phyloP scores from a whole-genome alignment of 2,113 vertebrate genomes.

The Gulo gulo region DNA sequence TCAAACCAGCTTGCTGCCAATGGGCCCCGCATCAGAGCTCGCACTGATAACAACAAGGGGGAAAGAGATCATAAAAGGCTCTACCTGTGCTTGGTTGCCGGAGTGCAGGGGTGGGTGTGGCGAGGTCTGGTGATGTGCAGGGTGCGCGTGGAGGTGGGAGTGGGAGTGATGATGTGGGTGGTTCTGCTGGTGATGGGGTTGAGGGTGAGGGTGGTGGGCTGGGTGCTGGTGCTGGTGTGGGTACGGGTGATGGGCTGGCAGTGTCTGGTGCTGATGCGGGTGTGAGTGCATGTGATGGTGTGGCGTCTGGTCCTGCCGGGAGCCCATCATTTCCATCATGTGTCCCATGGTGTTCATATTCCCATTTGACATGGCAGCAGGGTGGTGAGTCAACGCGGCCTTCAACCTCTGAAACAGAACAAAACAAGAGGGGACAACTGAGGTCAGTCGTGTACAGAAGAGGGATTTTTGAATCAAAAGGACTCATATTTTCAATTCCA shows the following conservation, averaged over 20 bases:
- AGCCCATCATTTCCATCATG: conserved; percentile 99
- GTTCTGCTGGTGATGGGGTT: conserved; percentile 92
- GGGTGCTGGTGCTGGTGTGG: conserved; percentile 93
- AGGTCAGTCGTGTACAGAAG: not conserved
- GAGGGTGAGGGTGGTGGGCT: conserved; percentile 91
- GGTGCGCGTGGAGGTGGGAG: conserved; percentile 92
- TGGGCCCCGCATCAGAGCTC: not conserved
- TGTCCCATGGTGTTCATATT: conserved; percentile 99
- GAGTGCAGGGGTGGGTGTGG: conserved; percentile 94
- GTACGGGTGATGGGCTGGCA: conserved; percentile 88
- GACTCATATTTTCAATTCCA: not conserved
- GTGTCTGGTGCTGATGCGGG: conserved; percentile 94
- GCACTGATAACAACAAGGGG: not conserved
- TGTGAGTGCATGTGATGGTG: conserved; percentile 98
- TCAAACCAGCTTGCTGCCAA: not conserved
- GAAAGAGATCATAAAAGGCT: not conserved
- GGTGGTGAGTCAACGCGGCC: conserved; percentile 95
- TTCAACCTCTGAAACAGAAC: conserved; percentile 93
- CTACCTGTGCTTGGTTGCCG: conserved; percentile 93
- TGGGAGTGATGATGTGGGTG: conserved; percentile 96
- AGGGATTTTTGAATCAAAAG: not conserved
- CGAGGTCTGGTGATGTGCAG: conserved; percentile 95
- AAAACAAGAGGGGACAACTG: conserved; percentile 57
- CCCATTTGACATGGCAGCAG: conserved; percentile 94
- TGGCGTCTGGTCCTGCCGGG: conserved; percentile 91